These are phyloP conservation scores for Eulacestoma nigropectus DNA, from an alignment of 2,113 vertebrate genomes.

Conservation along the genomic window DNA sequence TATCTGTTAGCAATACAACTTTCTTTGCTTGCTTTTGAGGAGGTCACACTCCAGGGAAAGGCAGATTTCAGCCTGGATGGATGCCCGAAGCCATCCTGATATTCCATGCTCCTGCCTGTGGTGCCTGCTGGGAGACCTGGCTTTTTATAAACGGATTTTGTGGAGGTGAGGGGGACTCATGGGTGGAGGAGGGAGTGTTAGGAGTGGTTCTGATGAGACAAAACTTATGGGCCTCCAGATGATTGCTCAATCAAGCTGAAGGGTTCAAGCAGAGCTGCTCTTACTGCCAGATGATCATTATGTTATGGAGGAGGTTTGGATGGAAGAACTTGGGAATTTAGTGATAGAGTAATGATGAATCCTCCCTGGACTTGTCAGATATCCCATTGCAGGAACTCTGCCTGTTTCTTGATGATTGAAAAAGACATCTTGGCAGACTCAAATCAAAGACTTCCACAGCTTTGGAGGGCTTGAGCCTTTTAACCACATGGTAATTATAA, in stretches of 20 bases:
- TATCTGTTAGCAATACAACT: not conserved
- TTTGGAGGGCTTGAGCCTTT: constrained; percentile 14
- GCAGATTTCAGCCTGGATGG: not conserved
- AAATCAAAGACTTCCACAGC: not conserved
- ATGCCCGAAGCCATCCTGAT: not conserved
- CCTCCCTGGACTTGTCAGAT: not conserved
- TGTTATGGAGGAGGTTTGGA: not conserved
- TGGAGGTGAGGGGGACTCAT: not conserved
- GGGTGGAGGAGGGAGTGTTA: not conserved
- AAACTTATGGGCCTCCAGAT: not conserved
- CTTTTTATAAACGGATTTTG: not conserved
- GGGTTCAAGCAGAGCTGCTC: not conserved
- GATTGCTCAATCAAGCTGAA: not conserved
- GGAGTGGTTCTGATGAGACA: not conserved
- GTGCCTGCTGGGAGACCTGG: not conserved
- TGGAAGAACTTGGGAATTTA: not conserved
- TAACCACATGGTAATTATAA: not conserved
- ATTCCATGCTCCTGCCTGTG: not conserved
- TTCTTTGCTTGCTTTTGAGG: not conserved
- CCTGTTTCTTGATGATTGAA: not conserved
- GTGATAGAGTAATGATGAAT: not conserved
- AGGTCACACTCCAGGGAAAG: not conserved
- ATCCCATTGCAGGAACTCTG: not conserved
- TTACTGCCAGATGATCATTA: not conserved
- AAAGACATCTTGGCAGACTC: not conserved